Evolutionary conservation across 2,888 invertebrate genomes (phyloP).

Genomic region (Cephus sareptanus): DNA sequence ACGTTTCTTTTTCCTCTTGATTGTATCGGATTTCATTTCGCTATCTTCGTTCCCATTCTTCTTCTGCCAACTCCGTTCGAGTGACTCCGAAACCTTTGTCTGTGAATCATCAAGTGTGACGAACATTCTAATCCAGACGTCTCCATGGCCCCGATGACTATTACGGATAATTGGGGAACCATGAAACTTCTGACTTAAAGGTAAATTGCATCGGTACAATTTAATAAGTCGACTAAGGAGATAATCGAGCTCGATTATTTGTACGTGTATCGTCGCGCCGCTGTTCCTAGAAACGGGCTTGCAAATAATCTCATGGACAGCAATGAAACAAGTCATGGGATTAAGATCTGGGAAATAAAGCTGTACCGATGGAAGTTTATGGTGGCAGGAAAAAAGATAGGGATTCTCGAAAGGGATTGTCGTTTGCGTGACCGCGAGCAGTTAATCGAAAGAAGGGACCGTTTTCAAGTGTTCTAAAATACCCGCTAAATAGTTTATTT

Average conservation of each 20-base stretch:
- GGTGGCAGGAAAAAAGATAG: background rate
- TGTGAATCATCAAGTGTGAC: background rate
- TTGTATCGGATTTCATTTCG: background rate
- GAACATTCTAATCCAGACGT: background rate
- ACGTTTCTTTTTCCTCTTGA: background rate
- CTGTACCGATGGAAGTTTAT: background rate
- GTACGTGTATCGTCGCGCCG: background rate
- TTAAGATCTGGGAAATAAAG: background rate
- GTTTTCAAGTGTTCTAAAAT: background rate
- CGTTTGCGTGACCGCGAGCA: background rate
- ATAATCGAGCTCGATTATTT: background rate
- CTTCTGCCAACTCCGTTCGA: background rate
- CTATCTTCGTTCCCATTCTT: background rate
- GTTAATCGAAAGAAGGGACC: background rate
- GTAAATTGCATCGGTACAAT: background rate
- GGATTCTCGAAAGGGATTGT: background rate
- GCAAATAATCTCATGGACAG: background rate
- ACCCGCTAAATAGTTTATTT: background rate
- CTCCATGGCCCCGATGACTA: background rate
- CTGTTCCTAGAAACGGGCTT: background rate
- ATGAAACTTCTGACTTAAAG: background rate
- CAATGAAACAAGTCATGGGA: background rate
- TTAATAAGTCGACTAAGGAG: background rate
- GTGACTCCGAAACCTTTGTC: background rate
- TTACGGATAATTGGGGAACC: background rate